Percentiles rank a stretch among this genome's conserved stretches.
Conservation (phyloP, 2,797 vertebrate species). For the Acanthornis magna region DNA sequence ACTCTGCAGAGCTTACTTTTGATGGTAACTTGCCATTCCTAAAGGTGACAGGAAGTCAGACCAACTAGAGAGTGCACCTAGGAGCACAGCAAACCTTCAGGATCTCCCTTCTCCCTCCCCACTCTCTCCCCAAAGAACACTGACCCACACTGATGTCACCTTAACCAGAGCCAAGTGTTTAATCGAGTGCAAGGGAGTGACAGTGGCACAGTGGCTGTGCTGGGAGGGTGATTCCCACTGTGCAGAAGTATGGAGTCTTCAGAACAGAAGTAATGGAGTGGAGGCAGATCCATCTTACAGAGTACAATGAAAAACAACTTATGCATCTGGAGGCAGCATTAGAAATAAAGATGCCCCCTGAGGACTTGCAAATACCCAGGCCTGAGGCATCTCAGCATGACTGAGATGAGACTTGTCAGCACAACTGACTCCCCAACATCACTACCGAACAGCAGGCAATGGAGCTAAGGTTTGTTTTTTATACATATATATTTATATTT, state of each 20-base stretch:
- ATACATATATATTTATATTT: constrained; percentile 16
- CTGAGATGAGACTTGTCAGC: neutral
- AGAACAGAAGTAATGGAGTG: neutral
- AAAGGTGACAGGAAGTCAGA: neutral
- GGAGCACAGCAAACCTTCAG: neutral
- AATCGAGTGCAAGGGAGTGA: constrained; percentile 27
- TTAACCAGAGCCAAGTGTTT: constrained; percentile 51
- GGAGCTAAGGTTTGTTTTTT: constrained; percentile 30
- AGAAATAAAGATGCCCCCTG: neutral
- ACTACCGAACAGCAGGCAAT: constrained; percentile 38
- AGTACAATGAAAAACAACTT: neutral
- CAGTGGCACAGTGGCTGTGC: neutral
- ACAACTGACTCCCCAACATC: neutral
- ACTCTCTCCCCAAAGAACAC: neutral
- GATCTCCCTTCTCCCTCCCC: neutral
- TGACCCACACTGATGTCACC: neutral
- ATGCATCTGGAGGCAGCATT: neutral
- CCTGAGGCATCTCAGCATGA: constrained; percentile 16
- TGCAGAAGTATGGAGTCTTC: neutral
- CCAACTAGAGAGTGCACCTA: too few species aligned
- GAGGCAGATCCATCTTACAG: neutral
- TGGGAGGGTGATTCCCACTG: neutral
- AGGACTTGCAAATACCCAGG: constrained; percentile 13
- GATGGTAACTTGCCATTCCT: neutral
- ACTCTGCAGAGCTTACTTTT: neutral